Percentiles rank a stretch among this genome's conserved stretches.
phyloP scores from a whole-genome alignment of 1,140 invertebrate species.

The Drosophila albomicans region DNA sequence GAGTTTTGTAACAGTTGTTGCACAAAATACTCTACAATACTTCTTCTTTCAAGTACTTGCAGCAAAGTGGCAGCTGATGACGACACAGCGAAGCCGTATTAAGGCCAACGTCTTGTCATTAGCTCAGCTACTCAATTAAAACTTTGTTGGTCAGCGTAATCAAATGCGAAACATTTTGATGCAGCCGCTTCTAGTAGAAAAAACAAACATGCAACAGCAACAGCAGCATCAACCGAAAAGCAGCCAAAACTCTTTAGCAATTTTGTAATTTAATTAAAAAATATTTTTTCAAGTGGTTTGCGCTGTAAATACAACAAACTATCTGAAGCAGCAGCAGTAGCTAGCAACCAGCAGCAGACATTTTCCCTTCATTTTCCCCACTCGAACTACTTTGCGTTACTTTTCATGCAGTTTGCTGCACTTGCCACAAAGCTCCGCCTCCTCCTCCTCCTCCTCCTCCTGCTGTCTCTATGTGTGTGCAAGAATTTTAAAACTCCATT shows the following conservation, averaged over 20 bases:
- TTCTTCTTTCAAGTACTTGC: neutral
- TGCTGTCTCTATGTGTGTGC: constrained; percentile 17
- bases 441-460: neutral
- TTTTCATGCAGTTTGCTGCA: constrained; percentile 53
- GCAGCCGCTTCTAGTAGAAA: neutral
- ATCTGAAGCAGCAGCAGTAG: constrained; percentile 30
- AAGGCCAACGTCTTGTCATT: constrained; percentile 9
- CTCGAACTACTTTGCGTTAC: constrained; percentile 47
- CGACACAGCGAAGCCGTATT: neutral
- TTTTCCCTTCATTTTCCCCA: constrained; percentile 12
- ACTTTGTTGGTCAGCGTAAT: constrained; percentile 36
- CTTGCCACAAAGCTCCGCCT: constrained; percentile 26
- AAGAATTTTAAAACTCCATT: constrained; percentile 81
- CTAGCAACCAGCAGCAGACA: constrained; percentile 18
- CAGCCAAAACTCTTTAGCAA: constrained; percentile 74
- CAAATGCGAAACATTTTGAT: constrained; percentile 23
- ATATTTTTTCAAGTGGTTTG: constrained; percentile 83
- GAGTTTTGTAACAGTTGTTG: constrained; percentile 17
- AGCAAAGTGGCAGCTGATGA: neutral
- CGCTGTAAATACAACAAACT: constrained; percentile 83
- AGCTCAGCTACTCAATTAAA: constrained; percentile 16
- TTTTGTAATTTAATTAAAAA: constrained; percentile 84
- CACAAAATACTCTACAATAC: constrained; percentile 40
- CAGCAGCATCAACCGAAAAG: constrained; percentile 42
- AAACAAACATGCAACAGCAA: neutral